These are phyloP conservation scores for Phycodurus eques DNA, from an alignment of 2,113 vertebrate species.

Conservation along the genomic window DNA sequence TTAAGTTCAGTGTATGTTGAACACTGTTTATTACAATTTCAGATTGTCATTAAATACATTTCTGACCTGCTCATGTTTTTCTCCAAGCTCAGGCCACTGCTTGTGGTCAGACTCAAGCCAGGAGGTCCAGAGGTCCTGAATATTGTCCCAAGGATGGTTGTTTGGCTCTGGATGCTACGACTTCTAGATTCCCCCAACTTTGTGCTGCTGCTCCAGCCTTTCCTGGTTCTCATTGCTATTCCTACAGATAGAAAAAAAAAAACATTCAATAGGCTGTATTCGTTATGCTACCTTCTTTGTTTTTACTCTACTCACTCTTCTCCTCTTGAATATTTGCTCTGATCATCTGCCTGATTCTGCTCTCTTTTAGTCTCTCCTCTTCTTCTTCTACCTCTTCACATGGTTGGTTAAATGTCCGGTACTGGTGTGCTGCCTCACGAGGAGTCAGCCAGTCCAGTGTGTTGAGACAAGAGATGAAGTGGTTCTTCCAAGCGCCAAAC, in stretches of 20 bases:
- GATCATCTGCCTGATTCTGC: slow-evolving; percentile 64
- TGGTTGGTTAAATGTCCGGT: slow-evolving; percentile 68
- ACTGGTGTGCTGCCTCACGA: slow-evolving; percentile 63
- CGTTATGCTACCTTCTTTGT: not conserved
- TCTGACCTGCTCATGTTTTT: slow-evolving; percentile 33
- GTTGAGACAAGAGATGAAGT: slow-evolving; percentile 73
- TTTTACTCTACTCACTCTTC: slow-evolving; percentile 70
- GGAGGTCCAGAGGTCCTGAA: not conserved
- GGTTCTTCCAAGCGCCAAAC: slow-evolving; percentile 76
- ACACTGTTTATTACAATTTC: not conserved
- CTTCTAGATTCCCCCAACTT: slow-evolving; percentile 30
- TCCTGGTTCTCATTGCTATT: slow-evolving; percentile 63
- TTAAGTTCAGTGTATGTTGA: not conserved
- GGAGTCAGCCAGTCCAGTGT: slow-evolving; percentile 72
- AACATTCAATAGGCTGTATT: not conserved
- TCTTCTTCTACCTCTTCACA: slow-evolving; percentile 37
- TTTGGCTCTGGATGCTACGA: slow-evolving; percentile 14
- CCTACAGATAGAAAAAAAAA: slow-evolving; percentile 50
- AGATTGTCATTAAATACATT: not conserved
- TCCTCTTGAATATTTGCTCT: slow-evolving; percentile 65
- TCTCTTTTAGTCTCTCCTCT: slow-evolving; percentile 72
- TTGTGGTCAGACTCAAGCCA: not conserved
- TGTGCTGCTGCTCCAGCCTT: slow-evolving; percentile 68
- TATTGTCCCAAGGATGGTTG: not conserved
- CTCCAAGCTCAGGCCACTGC: slow-evolving; percentile 3